Conservation (phyloP, 1,140 invertebrate genomes). For the Bombus polaris region DNA sequence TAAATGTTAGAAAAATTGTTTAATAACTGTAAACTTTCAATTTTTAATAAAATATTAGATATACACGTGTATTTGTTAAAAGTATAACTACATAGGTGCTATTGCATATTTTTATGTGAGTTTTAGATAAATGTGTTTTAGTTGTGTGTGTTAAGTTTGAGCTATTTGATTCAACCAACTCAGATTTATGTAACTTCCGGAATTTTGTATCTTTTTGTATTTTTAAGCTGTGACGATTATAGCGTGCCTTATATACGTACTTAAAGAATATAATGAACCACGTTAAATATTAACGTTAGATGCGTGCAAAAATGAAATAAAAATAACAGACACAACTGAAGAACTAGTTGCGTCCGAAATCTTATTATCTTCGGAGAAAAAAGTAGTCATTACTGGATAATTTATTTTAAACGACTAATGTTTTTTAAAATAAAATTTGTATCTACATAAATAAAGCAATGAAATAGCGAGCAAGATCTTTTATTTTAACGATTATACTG, state of each 20-base stretch:
- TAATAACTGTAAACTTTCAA: neutral
- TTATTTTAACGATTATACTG: constrained; percentile 9
- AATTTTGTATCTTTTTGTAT: constrained; percentile 1
- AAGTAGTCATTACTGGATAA: neutral
- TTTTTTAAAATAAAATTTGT: constrained; percentile 12
- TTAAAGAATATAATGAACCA: neutral
- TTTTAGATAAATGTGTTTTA: constrained; percentile 8
- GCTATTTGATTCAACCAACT: neutral
- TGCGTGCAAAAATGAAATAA: neutral
- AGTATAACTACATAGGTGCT: constrained; percentile 32
- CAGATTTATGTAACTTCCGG: constrained; percentile 3
- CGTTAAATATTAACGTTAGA: neutral
- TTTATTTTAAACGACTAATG: constrained; percentile 1
- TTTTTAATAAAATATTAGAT: constrained; percentile 20
- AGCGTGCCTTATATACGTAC: constrained; percentile 36
- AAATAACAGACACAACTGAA: neutral
- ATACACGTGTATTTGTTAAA: neutral
- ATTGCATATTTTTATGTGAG: neutral
- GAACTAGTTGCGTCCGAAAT: neutral
- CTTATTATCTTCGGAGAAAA: neutral
- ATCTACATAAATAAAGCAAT: constrained; percentile 18
- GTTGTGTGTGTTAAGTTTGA: neutral
- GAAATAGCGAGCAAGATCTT: neutral
- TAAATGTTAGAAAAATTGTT: neutral
- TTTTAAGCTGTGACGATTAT: constrained; percentile 14